These are phyloP conservation scores for Leucophora obtusa DNA, from an alignment of 2,888 invertebrate genomes.

Conservation along the genomic window DNA sequence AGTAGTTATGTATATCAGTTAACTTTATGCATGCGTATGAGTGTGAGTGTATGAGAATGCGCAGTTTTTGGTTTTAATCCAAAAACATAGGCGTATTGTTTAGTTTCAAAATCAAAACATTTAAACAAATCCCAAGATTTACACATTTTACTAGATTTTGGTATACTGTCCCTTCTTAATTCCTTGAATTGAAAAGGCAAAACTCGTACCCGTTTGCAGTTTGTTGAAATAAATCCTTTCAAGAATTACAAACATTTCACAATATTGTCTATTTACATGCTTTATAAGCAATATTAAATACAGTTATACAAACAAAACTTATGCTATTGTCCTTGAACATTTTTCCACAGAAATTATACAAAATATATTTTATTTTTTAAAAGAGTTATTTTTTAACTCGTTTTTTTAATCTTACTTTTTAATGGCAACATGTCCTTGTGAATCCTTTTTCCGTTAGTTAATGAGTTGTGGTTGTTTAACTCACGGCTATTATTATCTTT, in stretches of 20 bases:
- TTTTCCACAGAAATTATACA: background rate
- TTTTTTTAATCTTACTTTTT: conserved; percentile 35
- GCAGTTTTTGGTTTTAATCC: conserved; percentile 37
- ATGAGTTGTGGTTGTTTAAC: background rate
- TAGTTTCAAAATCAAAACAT: conserved; percentile 58
- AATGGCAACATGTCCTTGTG: conserved; percentile 10
- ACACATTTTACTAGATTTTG: conserved; percentile 3
- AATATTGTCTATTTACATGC: conserved; percentile 8
- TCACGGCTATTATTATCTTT: background rate
- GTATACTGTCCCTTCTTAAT: conserved; percentile 48
- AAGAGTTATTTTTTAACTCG: conserved; percentile 22
- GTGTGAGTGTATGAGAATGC: background rate
- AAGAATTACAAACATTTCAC: conserved; percentile 22
- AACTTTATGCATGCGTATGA: conserved; percentile 12
- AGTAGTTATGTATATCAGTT: background rate
- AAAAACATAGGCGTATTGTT: conserved; percentile 56
- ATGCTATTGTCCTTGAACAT: conserved; percentile 17
- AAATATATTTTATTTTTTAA: conserved; percentile 13
- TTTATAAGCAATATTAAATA: conserved; percentile 18
- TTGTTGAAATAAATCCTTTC: conserved; percentile 17
- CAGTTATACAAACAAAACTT: background rate
- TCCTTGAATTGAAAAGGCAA: conserved; percentile 39
- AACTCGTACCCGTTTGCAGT: background rate
- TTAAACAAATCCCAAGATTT: conserved; percentile 35
- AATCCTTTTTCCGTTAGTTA: background rate